phyloP scores from a whole-genome alignment of 2,113 vertebrate genomes.

The Tragelaphus imberbis region DNA sequence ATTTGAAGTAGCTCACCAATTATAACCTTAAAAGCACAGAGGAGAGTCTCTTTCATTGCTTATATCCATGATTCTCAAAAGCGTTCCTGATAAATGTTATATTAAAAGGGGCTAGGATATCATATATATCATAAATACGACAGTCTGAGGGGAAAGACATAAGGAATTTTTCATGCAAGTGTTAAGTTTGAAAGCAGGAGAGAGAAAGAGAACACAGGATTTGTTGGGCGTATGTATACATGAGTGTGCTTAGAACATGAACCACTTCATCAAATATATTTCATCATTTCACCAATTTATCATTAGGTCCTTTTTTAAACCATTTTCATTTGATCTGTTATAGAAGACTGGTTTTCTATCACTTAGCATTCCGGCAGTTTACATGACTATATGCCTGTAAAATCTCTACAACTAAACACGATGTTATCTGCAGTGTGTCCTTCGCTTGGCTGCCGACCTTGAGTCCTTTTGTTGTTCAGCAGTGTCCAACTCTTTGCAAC shows the following conservation, averaged over 20 bases:
- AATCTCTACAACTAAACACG: conserved; percentile 14
- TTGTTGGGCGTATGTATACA: neutral
- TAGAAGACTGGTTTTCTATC: conserved; percentile 45
- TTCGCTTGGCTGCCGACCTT: neutral
- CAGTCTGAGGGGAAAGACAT: conserved; percentile 20
- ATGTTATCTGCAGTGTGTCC: neutral
- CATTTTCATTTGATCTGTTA: conserved; percentile 55
- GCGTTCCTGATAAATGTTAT: neutral
- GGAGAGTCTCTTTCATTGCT: conserved; percentile 45
- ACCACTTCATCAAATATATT: conserved; percentile 60
- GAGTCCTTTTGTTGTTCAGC: neutral
- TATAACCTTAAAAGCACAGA: conserved; percentile 62
- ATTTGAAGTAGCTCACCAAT: conserved; percentile 56
- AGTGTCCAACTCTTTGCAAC: fast-evolving
- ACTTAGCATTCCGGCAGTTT: conserved; percentile 33
- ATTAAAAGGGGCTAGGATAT: conserved; percentile 47
- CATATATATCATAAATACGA: conserved; percentile 39
- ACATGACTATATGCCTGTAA: neutral
- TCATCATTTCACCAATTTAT: neutral
- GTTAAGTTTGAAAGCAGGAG: neutral
- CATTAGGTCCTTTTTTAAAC: conserved; percentile 49
- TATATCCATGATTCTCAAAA: conserved; percentile 58
- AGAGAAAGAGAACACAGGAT: conserved; percentile 20
- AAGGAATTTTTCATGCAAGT: conserved; percentile 45
- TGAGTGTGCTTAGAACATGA: neutral